Evolutionary conservation across 1,140 invertebrate species (phyloP), one percentile per base, ranked within the genome.

Genomic region (Nebria ingens): DNA sequence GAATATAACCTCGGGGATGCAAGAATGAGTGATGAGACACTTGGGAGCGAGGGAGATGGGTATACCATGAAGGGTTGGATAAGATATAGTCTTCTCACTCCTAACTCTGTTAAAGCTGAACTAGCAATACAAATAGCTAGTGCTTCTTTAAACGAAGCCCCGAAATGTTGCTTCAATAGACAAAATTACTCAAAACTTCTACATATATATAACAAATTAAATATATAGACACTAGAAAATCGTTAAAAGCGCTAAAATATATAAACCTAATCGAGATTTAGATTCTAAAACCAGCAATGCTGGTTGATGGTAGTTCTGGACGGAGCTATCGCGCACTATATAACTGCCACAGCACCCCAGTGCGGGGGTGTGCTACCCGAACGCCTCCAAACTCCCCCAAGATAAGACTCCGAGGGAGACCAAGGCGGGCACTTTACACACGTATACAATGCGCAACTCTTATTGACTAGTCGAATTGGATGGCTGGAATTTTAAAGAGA

Each of bases 21-120:
- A 20, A 21, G 50, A 51, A 51, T 51, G 50, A 51, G 50, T 51
- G 50, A 51, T 51, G 50, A 22, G 50, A 51, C 50, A 51, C 50
- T 21, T 22, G 50, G 50, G 50, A 51, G 50, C 19, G 22, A 51
- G 50, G 22, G 50, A 51, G 50, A 51, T 12, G 21, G 20, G 1
- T n/a, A 21, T 20, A 51, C 12, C 12, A 51, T 6, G 50, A 51
- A 2, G 50, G 50, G 21, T 51, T 51, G 50, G 2, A 51, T 51
- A 51, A 51, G 50, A 51, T 51, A 51, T 21, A 21, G 50, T 12
- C 13, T 50, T 50, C n/a, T 50, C 2, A 19, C 25, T 34, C 25
- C 25, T 34, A 34, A 9, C n/a, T 34, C 25, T 9, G 6, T 34
- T 34, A 34, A 34, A 34, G 25, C 25, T 6, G 25, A 34, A 6